Evolutionary conservation across 1,140 invertebrate genomes (phyloP), one percentile per base, ranked within the genome.

Genomic region (Planococcus citri): DNA sequence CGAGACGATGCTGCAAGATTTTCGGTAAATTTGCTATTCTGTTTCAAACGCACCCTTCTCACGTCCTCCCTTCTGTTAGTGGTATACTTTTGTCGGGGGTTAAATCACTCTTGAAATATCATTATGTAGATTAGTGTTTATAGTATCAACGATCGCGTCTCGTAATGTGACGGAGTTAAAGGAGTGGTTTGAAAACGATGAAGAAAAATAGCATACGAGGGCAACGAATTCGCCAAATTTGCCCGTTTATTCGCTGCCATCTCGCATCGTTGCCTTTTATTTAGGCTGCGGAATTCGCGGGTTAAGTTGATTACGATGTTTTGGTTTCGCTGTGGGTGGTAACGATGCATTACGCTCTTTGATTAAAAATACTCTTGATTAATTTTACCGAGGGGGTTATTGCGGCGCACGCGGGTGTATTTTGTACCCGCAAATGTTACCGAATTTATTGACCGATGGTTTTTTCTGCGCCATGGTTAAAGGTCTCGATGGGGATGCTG

Each of bases 71-170:
- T n/a, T n/a, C n/a, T n/a, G n/a, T n/a, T n/a, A 17, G 41, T 20
- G 41, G 41, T 4, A 9, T 51, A 51, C n/a, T 64, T 64, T 64
- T 21, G 60, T 17, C 60, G 60, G 25, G 60, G 25, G 25, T 64
- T 64, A 64, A 64, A 64, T 64, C 60, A 64, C 60, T 64, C 25
- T 64, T 64, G 60, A 64, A 64, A 64, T 64, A 27, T 64, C 60
- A 64, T 64, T 64, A 64, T 64, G 60, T 64, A 64, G 60, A 64
- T 64, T 64, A 64, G 60, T 64, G 60, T 64, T 64, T 64, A 64
- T 64, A n/a, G n/a, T n/a, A 25, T 51, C 41, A 51, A 51, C 41
- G 12, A 51, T 51, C 41, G 41, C 41, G 41, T 20, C n/a, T n/a
- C 41, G 41, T 51, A 51, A 51, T 51, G 41, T 51, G 41, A 51